Base-by-base conservation (phyloP, 1,140 invertebrate genomes). In the Brachionus plicatilis region DNA sequence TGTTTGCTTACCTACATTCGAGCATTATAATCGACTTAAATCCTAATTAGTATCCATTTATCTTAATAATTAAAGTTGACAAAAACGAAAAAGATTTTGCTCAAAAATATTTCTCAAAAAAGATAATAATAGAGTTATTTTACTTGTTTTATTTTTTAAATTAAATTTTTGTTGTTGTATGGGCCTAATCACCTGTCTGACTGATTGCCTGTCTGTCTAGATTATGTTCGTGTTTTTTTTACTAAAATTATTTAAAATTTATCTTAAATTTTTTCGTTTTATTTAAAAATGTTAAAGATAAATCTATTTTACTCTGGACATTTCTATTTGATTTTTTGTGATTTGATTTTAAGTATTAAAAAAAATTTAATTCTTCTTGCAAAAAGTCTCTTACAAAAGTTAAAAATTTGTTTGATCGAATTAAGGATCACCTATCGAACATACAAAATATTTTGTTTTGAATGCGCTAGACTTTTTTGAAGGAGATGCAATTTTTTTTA, bases 121-220 rank as follows among this genome's bases (percentile, higher is more conserved):
- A 43, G 68, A 72, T 72, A 72, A 72, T 43, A 72, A 72, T 72
- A 72, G 68, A 72, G 68, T 72, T 68, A 68, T 68, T 68, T 68
- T 33, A 41, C 27, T 33, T 68, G 66, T 33, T 68, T 24, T 68
- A 41, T 68, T 43, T 72, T 43, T 14, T 43, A 72, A 72, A n/a
- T 20, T 17, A 45, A 72, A 43, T 45, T 41, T 41, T 17, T 17
- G n/a, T 41, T 72, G 6, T 72, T 37, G 33, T 72, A 12, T 72
- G 43, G 41, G 33, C 33, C 41, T 43, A 72, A 37, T 72, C 68
- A 43, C 43, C 33, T 72, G 68, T 72, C 68, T 72, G 66, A 68
- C 27, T 68, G 68, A 72, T 72, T 72, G 68, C 68, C 68, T 72
- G 68, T 72, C 68, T 72, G 68, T 72, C 68, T 72, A 72, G 33